phyloP scores from a whole-genome alignment of 2,797 vertebrate genomes.

The Cuniculus paca region DNA sequence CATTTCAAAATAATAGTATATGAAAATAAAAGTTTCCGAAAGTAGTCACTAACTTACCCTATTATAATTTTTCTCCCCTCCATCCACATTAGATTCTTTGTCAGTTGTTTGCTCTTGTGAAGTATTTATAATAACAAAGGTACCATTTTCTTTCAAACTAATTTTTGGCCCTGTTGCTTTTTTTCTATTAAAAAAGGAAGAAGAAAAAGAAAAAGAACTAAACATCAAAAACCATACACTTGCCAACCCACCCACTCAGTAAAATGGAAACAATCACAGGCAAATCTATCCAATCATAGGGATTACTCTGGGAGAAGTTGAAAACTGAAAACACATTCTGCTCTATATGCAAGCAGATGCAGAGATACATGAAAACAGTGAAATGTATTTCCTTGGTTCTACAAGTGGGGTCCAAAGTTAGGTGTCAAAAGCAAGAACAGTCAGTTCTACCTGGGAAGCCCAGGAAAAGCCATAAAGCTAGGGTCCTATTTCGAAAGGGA shows the following conservation, averaged over 20 bases:
- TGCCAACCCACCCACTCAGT: not conserved
- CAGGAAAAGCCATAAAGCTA: not conserved
- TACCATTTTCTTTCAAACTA: not conserved
- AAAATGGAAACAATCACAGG: not conserved
- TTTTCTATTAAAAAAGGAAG: conserved; percentile 84
- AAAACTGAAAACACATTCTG: not conserved
- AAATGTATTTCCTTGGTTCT: not conserved
- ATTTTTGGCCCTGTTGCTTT: conserved; percentile 82
- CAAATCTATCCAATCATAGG: not conserved
- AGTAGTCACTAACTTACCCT: conserved; percentile 67
- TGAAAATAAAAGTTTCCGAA: not conserved
- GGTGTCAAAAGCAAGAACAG: not conserved
- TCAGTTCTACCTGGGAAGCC: not conserved
- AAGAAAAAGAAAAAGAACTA: conserved; percentile 32
- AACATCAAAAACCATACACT: not conserved
- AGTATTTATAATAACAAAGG: too few species aligned
- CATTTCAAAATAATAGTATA: not conserved
- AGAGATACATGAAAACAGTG: not conserved
- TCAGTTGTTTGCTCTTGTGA: conserved; percentile 59
- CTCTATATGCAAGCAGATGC: not conserved
- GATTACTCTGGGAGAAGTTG: not conserved
- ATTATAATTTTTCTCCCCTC: conserved; percentile 60
- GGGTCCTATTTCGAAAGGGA: not conserved
- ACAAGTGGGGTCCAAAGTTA: not conserved
- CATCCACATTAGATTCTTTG: conserved; percentile 42